These are phyloP conservation scores for Ormyrus thymus DNA, from an alignment of 2,888 invertebrate species.

Conservation along the genomic window DNA sequence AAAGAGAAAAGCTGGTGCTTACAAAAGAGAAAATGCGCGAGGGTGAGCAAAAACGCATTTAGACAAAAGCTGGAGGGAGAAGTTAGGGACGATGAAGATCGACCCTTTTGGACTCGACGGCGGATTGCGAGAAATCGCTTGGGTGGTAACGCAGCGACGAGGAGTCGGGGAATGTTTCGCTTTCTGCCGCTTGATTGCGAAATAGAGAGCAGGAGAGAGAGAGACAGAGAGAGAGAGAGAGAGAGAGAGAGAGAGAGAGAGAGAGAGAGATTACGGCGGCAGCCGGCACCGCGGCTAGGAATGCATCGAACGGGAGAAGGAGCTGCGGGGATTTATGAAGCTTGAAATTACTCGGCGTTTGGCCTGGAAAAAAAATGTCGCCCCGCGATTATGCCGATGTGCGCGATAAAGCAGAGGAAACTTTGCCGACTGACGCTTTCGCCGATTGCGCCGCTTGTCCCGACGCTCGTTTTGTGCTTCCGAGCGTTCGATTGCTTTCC, in stretches of 20 bases:
- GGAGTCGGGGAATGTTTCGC: conserved; percentile 41
- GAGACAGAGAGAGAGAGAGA: conserved; percentile 1
- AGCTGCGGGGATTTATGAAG: conserved; percentile 44
- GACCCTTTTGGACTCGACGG: conserved; percentile 59
- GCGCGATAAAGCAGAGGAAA: not conserved
- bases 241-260: not conserved
- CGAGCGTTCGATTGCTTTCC: no score
- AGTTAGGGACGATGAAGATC: conserved; percentile 54
- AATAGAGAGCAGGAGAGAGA: conserved; percentile 24
- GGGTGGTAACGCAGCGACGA: conserved; percentile 20
- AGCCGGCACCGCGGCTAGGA: conserved; percentile 5
- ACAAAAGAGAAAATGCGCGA: not conserved
- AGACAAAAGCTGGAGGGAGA: not conserved
- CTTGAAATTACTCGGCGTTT: conserved; percentile 49
- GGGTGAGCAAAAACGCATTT: not conserved
- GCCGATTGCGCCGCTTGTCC: not conserved
- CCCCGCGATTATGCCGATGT: not conserved
- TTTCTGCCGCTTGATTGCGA: conserved; percentile 58
- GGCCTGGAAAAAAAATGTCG: conserved; percentile 20
- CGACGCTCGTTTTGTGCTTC: no score
- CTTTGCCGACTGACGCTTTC: conserved; percentile 26
- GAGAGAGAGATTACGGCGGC: conserved; percentile 7
- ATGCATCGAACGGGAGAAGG: conserved; percentile 24
- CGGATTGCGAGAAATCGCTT: conserved; percentile 30
- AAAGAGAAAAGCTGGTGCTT: not conserved